Conservation (phyloP, 2,888 invertebrate genomes). For the Philopedon plagiatum region DNA sequence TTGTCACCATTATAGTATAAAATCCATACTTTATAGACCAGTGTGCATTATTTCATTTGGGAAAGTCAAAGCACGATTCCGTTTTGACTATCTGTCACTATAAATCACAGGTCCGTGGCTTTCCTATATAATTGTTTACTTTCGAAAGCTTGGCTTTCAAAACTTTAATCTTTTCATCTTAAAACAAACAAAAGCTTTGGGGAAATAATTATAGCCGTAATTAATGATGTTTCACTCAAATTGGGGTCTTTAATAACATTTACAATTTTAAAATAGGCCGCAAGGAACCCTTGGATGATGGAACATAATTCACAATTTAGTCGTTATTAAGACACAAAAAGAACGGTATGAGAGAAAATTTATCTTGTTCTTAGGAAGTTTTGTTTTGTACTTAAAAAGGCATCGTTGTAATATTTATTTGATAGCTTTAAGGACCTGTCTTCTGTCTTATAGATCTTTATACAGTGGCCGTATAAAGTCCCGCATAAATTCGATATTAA, state of each 20-base stretch:
- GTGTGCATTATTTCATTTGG: too few relatives aligned
- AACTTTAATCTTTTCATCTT: constrained; percentile 3
- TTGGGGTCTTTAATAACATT: background rate
- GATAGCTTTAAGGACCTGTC: too few relatives aligned
- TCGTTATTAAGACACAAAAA: constrained; percentile 18
- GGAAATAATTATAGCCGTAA: constrained; percentile 17
- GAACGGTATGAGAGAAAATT: constrained; percentile 2
- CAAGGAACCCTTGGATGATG: background rate
- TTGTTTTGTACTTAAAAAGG: background rate
- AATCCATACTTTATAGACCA: too few relatives aligned
- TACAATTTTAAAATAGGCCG: constrained; percentile 5
- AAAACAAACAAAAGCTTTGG: constrained; percentile 10
- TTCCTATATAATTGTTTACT: background rate
- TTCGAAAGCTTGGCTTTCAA: background rate
- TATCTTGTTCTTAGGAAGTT: background rate
- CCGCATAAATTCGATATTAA: too few relatives aligned
- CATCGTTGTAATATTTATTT: background rate
- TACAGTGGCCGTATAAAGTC: too few relatives aligned
- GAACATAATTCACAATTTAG: constrained; percentile 13
- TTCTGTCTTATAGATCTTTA: too few relatives aligned
- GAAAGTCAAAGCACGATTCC: background rate
- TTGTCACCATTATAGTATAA: too few relatives aligned
- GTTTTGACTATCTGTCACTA: background rate
- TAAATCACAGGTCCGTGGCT: background rate
- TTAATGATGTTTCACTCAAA: constrained; percentile 18